A percentile compares a stretch with the other conserved stretches of the same genome.
Conservation (phyloP, 30 jellyfish, hydroid and myxozoan species). For the Hydractinia echinata region DNA sequence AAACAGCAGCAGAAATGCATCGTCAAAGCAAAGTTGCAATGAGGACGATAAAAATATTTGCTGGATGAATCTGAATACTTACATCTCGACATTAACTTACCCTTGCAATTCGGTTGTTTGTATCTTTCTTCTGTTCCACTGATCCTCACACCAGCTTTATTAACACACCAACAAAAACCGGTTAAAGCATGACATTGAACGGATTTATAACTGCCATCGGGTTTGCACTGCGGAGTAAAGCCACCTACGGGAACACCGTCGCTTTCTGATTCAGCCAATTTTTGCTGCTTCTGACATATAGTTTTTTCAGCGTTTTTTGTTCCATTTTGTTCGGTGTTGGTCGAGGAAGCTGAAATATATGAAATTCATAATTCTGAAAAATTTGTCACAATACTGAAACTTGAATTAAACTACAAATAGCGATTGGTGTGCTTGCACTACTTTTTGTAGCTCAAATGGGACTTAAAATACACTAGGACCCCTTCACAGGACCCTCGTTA, state of each 20-base stretch:
- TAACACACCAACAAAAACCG: constrained; percentile 45
- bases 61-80: too few species aligned
- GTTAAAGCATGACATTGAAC: constrained; percentile 46
- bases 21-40: too few species aligned
- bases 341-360: neutral
- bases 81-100: neutral
- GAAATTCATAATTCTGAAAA: neutral
- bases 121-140: constrained; percentile 35
- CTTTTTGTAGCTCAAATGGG: too few species aligned
- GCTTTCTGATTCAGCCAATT: constrained; percentile 15
- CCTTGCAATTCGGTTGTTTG: constrained; percentile 29
- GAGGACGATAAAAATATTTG: too few species aligned
- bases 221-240: constrained; percentile 31
- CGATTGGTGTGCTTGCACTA: too few species aligned
- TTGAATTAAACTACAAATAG: too few species aligned
- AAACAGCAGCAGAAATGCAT: neutral
- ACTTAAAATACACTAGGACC: too few species aligned
- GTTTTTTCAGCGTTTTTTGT: constrained; percentile 1
- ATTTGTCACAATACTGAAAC: too few species aligned
- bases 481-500: too few species aligned
- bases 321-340: constrained; percentile 3
- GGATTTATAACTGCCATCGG: constrained; percentile 29
- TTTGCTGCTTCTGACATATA: constrained; percentile 31
- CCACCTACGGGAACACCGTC: constrained; percentile 21
- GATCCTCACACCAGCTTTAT: constrained; percentile 19